These are phyloP conservation scores for Mesaphorura yosii DNA, from an alignment of 1,140 invertebrate species.

Conservation along the genomic window DNA sequence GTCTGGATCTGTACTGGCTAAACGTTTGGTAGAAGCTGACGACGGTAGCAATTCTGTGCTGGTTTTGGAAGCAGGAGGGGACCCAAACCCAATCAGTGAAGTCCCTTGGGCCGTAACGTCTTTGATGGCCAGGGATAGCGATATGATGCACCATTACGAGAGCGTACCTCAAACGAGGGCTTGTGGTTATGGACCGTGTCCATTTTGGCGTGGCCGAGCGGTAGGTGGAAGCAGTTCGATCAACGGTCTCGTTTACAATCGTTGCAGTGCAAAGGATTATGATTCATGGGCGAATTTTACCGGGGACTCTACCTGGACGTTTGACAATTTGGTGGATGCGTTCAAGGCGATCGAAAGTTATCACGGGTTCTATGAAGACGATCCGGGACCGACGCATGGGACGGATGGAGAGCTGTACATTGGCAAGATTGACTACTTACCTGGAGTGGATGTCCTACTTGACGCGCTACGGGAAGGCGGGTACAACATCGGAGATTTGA, in stretches of 20 bases:
- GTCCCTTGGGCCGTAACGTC: no score
- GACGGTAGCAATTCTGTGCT: no score
- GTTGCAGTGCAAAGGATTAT: slow-evolving; percentile 48
- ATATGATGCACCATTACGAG: no score
- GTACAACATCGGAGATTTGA: slow-evolving; percentile 9
- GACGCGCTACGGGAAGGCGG: slow-evolving; percentile 7
- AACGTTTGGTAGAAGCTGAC: no score
- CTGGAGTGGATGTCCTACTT: neutral
- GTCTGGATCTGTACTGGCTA: no score
- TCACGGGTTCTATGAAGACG: neutral
- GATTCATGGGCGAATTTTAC: neutral
- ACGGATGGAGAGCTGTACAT: slow-evolving; percentile 2
- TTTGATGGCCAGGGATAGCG: no score
- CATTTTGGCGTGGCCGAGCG: slow-evolving; percentile 56
- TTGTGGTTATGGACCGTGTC: no score
- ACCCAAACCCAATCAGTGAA: no score
- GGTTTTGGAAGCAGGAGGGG: no score
- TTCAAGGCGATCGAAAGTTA: slow-evolving; percentile 33
- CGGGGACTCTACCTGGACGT: neutral
- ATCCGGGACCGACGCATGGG: slow-evolving; percentile 3
- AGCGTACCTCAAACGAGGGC: no score
- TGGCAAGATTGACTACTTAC: slow-evolving; percentile 7
- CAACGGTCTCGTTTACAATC: slow-evolving; percentile 74
- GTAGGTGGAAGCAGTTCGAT: slow-evolving; percentile 66
- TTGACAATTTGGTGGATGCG: slow-evolving; percentile 16